phyloP scores from a whole-genome alignment of 2,888 invertebrate genomes.

The Hypsopygia costalis region DNA sequence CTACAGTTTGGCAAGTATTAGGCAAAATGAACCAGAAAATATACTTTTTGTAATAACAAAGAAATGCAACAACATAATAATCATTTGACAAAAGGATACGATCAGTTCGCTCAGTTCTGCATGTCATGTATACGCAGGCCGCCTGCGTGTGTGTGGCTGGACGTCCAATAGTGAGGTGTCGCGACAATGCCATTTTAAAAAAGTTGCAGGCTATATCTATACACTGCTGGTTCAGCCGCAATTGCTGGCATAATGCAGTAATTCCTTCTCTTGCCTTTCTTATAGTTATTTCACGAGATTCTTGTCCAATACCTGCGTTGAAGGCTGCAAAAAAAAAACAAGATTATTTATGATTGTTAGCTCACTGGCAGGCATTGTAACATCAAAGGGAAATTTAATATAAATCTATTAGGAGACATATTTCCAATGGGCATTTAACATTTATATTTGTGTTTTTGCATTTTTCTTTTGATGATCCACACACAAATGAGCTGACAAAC shows the following conservation, averaged over 20 bases:
- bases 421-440: too few relatives aligned
- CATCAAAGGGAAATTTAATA: too few relatives aligned
- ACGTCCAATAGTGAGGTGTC: conserved; percentile 94
- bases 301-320: conserved; percentile 89
- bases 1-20: too few relatives aligned
- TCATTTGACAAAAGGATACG: conserved; percentile 84
- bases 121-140: conserved; percentile 98
- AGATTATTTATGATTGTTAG: neutral
- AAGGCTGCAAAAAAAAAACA: conserved; percentile 77
- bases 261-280: conserved; percentile 93
- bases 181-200: conserved; percentile 93
- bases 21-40: too few relatives aligned
- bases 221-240: conserved; percentile 93
- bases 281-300: conserved; percentile 95
- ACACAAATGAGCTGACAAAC: too few relatives aligned
- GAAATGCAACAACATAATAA: too few relatives aligned
- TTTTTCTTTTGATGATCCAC: too few relatives aligned
- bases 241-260: conserved; percentile 90
- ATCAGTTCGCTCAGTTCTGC: conserved; percentile 95
- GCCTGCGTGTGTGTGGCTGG: conserved; percentile 95
- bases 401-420: too few relatives aligned
- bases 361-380: too few relatives aligned
- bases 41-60: too few relatives aligned
- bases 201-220: conserved; percentile 96
- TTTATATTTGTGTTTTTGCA: too few relatives aligned